A percentile compares a stretch with the other conserved stretches of the same genome.
Conservation (phyloP, 2,113 vertebrate genomes). For the Acanthisitta chloris region DNA sequence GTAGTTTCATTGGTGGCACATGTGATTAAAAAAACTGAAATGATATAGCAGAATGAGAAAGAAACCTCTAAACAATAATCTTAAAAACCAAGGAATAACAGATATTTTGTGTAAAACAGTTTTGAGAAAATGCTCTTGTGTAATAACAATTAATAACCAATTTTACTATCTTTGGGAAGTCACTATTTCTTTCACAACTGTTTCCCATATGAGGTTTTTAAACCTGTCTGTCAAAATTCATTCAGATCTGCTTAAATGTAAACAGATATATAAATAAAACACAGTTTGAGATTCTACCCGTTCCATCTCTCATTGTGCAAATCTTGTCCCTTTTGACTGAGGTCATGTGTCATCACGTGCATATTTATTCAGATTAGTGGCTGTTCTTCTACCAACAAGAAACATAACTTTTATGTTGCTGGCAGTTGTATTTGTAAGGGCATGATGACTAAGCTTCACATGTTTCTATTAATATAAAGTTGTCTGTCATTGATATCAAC, state of each 20-base stretch:
- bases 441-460: neutral
- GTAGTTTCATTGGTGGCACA: neutral
- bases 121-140: neutral
- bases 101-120: neutral
- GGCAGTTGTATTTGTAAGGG: neutral
- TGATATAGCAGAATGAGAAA: neutral
- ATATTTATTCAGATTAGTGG: neutral
- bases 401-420: neutral
- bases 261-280: neutral
- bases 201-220: neutral
- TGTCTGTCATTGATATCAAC: neutral
- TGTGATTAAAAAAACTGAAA: neutral
- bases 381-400: neutral
- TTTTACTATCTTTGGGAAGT: neutral
- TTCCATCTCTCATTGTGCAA: neutral
- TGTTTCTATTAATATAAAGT: slow-evolving; percentile 15
- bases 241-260: neutral
- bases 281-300: neutral
- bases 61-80: neutral
- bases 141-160: neutral
- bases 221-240: neutral
- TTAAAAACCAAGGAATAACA: neutral
- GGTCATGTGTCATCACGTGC: neutral
- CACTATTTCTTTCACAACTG: neutral
- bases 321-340: neutral